phyloP scores from a whole-genome alignment of 2,888 invertebrate genomes.

The Salticus scenicus region DNA sequence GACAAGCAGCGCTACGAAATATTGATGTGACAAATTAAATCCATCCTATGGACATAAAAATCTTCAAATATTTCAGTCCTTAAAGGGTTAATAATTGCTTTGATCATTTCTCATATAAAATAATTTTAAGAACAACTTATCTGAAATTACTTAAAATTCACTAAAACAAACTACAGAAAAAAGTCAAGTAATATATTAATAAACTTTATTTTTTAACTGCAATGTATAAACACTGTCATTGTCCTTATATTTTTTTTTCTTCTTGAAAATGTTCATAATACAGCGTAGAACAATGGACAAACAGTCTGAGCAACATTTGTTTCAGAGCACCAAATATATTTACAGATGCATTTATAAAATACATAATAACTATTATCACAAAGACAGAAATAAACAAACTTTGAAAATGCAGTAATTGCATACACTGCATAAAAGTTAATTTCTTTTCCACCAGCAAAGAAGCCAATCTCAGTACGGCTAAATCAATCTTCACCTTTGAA shows the following conservation, averaged over 20 bases:
- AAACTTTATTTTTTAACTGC: constrained; percentile 49
- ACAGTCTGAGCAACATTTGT: constrained; percentile 53
- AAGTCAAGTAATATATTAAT: constrained; percentile 47
- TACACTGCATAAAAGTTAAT: background rate
- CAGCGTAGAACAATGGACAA: constrained; percentile 39
- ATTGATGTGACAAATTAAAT: too few relatives aligned
- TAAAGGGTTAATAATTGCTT: too few relatives aligned
- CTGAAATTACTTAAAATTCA: too few relatives aligned
- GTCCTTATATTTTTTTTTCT: constrained; percentile 24
- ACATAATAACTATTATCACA: constrained; percentile 27
- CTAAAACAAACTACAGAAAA: too few relatives aligned
- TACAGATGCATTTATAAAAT: constrained; percentile 56
- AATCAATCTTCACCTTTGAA: too few relatives aligned
- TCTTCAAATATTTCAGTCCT: too few relatives aligned
- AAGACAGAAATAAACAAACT: constrained; percentile 9
- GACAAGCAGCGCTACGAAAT: too few relatives aligned
- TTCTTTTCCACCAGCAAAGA: background rate
- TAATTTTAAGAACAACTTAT: too few relatives aligned
- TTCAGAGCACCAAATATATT: constrained; percentile 53
- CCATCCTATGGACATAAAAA: too few relatives aligned
- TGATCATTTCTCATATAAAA: too few relatives aligned
- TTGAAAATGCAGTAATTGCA: background rate
- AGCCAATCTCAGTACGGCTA: background rate
- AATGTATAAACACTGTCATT: constrained; percentile 37
- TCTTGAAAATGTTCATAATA: constrained; percentile 24